Conservation (phyloP, 2,113 vertebrate species). For the Columbina picui region DNA sequence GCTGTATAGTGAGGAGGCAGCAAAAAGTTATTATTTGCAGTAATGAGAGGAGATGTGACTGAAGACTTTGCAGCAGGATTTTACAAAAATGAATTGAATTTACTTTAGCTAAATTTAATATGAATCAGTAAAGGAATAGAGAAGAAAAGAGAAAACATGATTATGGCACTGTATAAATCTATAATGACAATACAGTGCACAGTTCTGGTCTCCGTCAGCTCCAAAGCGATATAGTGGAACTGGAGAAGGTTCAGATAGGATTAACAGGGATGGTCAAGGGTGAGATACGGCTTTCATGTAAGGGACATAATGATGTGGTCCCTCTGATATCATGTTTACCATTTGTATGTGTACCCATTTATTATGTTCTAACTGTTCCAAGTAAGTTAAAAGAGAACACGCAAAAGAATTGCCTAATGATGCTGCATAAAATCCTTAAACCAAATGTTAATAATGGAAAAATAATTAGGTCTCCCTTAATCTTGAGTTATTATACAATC, state of each 20-base stretch:
- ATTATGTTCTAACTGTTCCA: neutral
- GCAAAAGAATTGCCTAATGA: neutral
- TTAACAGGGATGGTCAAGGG: neutral
- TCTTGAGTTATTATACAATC: neutral
- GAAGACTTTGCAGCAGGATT: neutral
- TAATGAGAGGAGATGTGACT: neutral
- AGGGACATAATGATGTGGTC: neutral
- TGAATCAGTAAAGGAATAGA: neutral
- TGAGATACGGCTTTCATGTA: neutral
- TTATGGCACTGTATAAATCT: neutral
- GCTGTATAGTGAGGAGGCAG: neutral
- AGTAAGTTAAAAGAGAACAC: neutral
- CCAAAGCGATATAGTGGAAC: neutral
- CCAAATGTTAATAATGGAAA: constrained; percentile 39
- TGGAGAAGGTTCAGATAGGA: neutral
- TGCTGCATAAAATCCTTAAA: constrained; percentile 20
- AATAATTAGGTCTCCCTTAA: neutral
- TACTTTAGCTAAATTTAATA: neutral
- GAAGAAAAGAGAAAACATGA: neutral
- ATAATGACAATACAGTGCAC: neutral
- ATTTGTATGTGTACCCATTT: neutral
- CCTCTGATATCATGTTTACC: neutral
- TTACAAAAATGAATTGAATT: neutral
- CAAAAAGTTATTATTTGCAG: neutral
- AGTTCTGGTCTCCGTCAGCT: neutral